Evolutionary conservation across 2,888 invertebrate species (phyloP).

Genomic region (Oscheius myriophilus): DNA sequence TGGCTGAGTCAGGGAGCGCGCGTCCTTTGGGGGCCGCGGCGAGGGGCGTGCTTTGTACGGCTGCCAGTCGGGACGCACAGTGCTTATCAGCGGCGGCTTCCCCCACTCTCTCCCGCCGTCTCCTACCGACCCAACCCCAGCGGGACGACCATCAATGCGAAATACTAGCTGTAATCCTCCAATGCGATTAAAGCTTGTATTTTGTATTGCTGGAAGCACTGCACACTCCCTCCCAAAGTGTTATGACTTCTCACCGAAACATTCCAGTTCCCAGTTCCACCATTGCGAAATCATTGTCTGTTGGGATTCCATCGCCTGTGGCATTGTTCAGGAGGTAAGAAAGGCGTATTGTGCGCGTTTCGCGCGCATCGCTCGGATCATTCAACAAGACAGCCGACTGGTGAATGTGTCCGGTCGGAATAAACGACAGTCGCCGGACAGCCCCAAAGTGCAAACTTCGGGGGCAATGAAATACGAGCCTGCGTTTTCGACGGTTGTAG

Average conservation of each 20-base stretch:
- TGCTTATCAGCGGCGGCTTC: slow-evolving; percentile 30
- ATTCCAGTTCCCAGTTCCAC: neutral
- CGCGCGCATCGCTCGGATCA: slow-evolving; percentile 19
- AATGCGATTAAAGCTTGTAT: slow-evolving; percentile 42
- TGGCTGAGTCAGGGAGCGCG: slow-evolving; percentile 18
- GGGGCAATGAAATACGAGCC: too few species aligned
- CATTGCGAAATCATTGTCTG: neutral
- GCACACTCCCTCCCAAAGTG: too few species aligned
- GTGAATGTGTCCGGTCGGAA: too few species aligned
- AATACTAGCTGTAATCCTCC: slow-evolving; percentile 37
- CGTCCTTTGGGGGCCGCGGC: slow-evolving; percentile 26
- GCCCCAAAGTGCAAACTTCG: too few species aligned
- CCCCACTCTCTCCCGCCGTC: slow-evolving; percentile 12
- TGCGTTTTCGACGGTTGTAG: too few species aligned
- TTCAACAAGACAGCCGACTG: slow-evolving; percentile 20
- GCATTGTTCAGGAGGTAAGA: slow-evolving; percentile 15
- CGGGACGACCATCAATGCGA: slow-evolving; percentile 30
- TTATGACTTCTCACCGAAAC: neutral
- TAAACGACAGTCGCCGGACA: too few species aligned
- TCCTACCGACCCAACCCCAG: slow-evolving; percentile 1
- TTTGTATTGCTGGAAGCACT: slow-evolving; percentile 36
- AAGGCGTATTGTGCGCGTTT: slow-evolving; percentile 22
- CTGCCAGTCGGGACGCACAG: slow-evolving; percentile 30
- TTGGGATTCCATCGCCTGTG: neutral
- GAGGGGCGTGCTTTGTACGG: slow-evolving; percentile 31